These are phyloP conservation scores for Temnothorax ravouxi DNA, from an alignment of 2,888 invertebrate species.

Conservation along the genomic window DNA sequence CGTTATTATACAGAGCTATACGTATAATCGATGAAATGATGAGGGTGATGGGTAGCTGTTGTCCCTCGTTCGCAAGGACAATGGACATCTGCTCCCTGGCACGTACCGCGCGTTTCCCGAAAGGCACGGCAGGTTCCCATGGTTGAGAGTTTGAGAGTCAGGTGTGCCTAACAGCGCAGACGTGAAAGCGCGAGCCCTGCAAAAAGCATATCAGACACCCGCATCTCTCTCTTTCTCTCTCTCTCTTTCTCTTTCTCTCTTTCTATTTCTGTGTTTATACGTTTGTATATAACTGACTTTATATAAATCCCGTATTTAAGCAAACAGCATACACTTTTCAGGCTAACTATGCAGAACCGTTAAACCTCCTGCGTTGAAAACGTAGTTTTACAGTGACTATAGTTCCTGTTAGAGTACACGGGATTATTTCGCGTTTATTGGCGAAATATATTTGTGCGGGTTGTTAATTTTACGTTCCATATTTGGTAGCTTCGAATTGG, in stretches of 20 bases:
- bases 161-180: constrained; percentile 63
- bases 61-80: constrained; percentile 69
- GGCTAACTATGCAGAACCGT: background rate
- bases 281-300: constrained; percentile 10
- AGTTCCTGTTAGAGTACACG: background rate
- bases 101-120: constrained; percentile 67
- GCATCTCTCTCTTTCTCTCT: constrained; percentile 21
- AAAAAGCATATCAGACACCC: constrained; percentile 7
- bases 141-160: constrained; percentile 74
- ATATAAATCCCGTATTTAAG: constrained; percentile 15
- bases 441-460: background rate
- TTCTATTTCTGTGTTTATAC: constrained; percentile 2
- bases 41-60: constrained; percentile 34
- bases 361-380: background rate
- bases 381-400: background rate
- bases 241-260: background rate
- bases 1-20: constrained; percentile 26
- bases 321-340: background rate
- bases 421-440: background rate
- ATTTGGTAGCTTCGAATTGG: constrained; percentile 21
- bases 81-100: constrained; percentile 78
- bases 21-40: constrained; percentile 36
- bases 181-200: constrained; percentile 35
- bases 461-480: constrained; percentile 16
- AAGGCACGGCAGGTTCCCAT: constrained; percentile 74